Percentiles rank a stretch among this genome's conserved stretches.
These are phyloP conservation scores for Styela clava DNA, from an alignment of 23 tunicate species.

Conservation along the genomic window DNA sequence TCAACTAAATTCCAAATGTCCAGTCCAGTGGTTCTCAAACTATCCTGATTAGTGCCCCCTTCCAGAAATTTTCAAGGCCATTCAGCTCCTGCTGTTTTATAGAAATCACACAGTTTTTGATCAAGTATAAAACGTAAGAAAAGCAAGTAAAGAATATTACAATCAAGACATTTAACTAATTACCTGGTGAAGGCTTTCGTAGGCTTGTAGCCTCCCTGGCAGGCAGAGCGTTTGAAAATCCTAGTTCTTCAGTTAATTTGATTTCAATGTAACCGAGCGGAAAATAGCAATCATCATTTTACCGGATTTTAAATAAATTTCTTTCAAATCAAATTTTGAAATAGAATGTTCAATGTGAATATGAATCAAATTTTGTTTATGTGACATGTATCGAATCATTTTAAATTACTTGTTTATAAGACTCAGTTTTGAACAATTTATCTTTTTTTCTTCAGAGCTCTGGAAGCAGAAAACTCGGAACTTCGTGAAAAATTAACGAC, in stretches of 20 bases:
- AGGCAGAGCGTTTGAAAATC: too few species aligned
- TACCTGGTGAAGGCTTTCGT: too few species aligned
- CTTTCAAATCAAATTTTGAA: too few species aligned
- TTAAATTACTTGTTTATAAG: too few species aligned
- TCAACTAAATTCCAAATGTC: neutral
- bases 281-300: neutral
- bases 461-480: slow-evolving; percentile 38
- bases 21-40: neutral
- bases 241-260: too few species aligned
- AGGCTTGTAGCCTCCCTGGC: too few species aligned
- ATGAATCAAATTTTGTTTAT: neutral
- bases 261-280: neutral
- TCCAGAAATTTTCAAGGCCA: neutral
- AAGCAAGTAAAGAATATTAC: too few species aligned
- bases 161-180: too few species aligned
- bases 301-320: neutral
- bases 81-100: too few species aligned
- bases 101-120: too few species aligned
- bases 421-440: too few species aligned
- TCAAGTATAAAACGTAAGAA: neutral
- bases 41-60: neutral
- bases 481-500: slow-evolving; percentile 32
- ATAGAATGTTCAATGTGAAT: neutral
- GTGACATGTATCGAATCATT: neutral
- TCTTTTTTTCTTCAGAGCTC: neutral